phyloP scores from a whole-genome alignment of 2,888 invertebrate genomes.

The Prostheceraeus crozeri region DNA sequence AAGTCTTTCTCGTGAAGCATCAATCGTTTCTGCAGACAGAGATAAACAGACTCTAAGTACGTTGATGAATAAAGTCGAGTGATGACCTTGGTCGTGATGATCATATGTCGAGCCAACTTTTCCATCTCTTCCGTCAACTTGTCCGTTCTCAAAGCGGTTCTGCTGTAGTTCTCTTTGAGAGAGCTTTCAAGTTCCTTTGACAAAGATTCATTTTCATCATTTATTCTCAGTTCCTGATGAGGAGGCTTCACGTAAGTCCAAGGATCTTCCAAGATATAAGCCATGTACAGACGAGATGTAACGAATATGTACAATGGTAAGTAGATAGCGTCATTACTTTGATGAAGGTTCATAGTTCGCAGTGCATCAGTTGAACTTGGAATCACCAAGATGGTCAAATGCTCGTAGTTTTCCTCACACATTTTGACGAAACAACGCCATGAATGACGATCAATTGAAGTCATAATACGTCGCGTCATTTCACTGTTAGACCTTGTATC shows the following conservation, averaged over 20 bases:
- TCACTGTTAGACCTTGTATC: too few species aligned
- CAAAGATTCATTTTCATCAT: too few species aligned
- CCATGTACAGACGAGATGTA: constrained; percentile 26
- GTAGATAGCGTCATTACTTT: neutral
- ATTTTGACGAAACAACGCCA: neutral
- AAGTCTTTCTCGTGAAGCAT: constrained; percentile 64
- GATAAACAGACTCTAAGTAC: constrained; percentile 53
- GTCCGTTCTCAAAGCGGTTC: constrained; percentile 1
- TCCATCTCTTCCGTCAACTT: constrained; percentile 20
- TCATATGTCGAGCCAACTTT: neutral
- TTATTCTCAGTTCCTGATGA: too few species aligned
- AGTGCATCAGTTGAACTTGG: neutral
- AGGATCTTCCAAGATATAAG: constrained; percentile 31
- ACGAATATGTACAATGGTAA: constrained; percentile 18
- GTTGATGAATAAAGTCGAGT: neutral
- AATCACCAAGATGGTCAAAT: constrained; percentile 23
- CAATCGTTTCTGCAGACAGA: constrained; percentile 63
- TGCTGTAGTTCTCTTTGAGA: too few species aligned
- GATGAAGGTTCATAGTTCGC: neutral
- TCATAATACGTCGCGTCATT: too few species aligned
- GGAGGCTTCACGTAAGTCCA: too few species aligned
- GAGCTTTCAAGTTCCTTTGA: too few species aligned
- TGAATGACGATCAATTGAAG: too few species aligned
- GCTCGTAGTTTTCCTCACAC: constrained; percentile 15
- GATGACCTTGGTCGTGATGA: neutral